Conservation (phyloP, 2,888 invertebrate species). For the Drosophila paucipuncta region DNA sequence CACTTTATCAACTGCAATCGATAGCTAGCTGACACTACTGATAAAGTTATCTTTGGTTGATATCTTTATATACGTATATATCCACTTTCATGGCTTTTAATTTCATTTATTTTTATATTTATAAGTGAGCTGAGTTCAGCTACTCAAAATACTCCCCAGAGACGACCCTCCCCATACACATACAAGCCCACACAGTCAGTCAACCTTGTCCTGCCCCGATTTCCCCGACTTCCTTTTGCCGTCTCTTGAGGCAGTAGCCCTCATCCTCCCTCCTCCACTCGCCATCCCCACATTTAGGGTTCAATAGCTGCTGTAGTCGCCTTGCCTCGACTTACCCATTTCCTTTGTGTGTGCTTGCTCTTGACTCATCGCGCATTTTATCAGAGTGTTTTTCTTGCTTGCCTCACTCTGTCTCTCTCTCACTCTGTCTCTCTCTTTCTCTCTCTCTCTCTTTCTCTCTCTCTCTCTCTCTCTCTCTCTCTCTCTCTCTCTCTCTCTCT, state of each 20-base stretch:
- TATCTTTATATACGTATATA: neutral
- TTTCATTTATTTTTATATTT: constrained; percentile 6
- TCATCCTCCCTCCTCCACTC: neutral
- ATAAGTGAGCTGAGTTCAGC: neutral
- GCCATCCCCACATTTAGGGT: constrained; percentile 9
- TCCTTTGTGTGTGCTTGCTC: constrained; percentile 38
- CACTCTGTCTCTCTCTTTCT: neutral
- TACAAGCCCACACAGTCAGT: constrained; percentile 7
- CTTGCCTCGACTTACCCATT: constrained; percentile 17
- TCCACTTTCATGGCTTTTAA: constrained; percentile 3
- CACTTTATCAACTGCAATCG: constrained; percentile 2
- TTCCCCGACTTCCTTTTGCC: neutral
- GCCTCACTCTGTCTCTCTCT: neutral
- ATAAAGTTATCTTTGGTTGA: neutral
- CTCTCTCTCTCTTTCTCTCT: neutral
- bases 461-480: no score
- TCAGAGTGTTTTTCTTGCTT: constrained; percentile 23
- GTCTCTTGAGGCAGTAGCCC: neutral
- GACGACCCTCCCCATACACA: neutral
- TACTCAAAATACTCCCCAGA: constrained; percentile 3
- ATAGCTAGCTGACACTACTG: neutral
- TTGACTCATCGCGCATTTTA: constrained; percentile 45
- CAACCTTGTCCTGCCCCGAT: constrained; percentile 10
- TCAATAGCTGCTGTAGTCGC: constrained; percentile 32
- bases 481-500: neutral